These are phyloP conservation scores for Illadopsis cleaveri DNA, from an alignment of 2,113 vertebrate genomes.

Conservation along the genomic window DNA sequence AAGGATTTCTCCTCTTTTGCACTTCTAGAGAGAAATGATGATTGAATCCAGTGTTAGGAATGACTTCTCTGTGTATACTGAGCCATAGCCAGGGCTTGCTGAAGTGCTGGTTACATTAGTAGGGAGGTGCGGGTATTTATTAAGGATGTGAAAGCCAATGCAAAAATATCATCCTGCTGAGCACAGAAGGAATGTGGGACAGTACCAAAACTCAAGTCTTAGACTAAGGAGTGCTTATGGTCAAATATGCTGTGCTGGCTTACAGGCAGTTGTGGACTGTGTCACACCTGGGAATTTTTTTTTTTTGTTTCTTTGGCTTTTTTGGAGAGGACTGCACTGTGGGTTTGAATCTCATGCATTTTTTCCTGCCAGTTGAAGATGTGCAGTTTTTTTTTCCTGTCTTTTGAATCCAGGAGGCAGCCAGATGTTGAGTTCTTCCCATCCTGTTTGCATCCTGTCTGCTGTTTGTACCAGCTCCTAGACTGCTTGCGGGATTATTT, in stretches of 20 bases:
- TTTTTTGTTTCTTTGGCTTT: not conserved
- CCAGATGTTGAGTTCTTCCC: not conserved
- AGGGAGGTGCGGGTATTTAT: not conserved
- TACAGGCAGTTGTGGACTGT: not conserved
- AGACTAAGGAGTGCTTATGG: not conserved
- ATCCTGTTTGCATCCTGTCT: not conserved
- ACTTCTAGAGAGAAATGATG: not conserved
- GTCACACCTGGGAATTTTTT: not conserved
- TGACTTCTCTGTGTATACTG: accelerated
- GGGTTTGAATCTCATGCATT: not conserved
- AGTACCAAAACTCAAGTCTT: not conserved
- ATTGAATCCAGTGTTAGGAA: not conserved
- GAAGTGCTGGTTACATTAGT: not conserved
- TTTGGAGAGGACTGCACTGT: not conserved
- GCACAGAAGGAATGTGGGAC: not conserved
- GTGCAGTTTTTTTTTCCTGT: not conserved
- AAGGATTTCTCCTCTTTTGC: not conserved
- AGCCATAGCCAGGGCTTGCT: accelerated
- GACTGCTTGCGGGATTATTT: not conserved
- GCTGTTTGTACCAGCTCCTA: not conserved
- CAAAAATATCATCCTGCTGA: not conserved
- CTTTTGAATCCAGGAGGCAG: not conserved
- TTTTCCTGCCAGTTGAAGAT: not conserved
- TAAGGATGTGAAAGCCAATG: not conserved
- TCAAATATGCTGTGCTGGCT: not conserved